phyloP scores from a whole-genome alignment of 2,797 vertebrate species.

The Percopsis omiscomaycus region DNA sequence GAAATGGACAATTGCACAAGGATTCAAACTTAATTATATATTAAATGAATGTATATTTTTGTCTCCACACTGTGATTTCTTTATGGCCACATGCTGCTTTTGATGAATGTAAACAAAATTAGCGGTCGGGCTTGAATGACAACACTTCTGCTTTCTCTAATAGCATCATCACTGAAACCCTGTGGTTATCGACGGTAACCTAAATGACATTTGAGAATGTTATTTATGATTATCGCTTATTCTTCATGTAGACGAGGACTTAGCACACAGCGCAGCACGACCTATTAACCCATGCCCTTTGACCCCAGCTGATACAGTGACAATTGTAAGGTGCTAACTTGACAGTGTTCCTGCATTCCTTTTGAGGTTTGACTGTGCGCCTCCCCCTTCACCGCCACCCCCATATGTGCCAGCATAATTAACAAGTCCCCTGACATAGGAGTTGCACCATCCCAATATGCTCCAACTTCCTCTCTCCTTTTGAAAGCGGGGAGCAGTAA shows the following conservation, averaged over 20 bases:
- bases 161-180: too few relatives aligned
- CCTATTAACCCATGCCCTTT: conserved; percentile 61
- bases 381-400: background rate
- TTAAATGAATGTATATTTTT: conserved; percentile 1
- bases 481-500: conserved; percentile 9
- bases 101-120: background rate
- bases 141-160: conserved; percentile 28
- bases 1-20: background rate
- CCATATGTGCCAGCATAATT: conserved; percentile 30
- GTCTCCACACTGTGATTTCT: background rate
- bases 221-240: conserved; percentile 57
- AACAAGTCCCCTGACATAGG: conserved; percentile 1
- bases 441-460: conserved; percentile 8
- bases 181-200: conserved; percentile 29
- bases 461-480: conserved; percentile 14
- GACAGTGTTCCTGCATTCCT: conserved; percentile 52
- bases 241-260: conserved; percentile 44
- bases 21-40: background rate
- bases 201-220: conserved; percentile 56
- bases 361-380: conserved; percentile 39
- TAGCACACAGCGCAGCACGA: conserved; percentile 19
- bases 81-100: background rate
- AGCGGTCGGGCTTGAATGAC: conserved; percentile 9
- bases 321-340: conserved; percentile 51
- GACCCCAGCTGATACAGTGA: conserved; percentile 44